phyloP scores from a whole-genome alignment of 2,888 invertebrate genomes.

The Monopis laevigella region DNA sequence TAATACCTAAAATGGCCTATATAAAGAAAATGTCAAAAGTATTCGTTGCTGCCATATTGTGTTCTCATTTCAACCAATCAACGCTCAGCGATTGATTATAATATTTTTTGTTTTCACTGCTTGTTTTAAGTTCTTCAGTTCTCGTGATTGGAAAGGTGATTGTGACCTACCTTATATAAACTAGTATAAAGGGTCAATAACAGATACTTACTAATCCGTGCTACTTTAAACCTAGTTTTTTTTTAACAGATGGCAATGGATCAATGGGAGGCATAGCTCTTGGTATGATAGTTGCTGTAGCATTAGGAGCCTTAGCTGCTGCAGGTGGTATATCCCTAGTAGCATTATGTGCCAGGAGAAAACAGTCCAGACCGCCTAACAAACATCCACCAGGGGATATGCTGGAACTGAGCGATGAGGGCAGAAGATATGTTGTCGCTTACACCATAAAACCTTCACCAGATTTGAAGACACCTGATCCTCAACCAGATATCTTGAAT shows the following conservation, averaged over 20 bases:
- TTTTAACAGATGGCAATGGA: slow-evolving; percentile 69
- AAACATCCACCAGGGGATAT: slow-evolving; percentile 52
- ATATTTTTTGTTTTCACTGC: no score
- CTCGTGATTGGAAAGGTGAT: no score
- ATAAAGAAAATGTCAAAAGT: no score
- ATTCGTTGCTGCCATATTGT: no score
- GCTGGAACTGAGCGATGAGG: slow-evolving; percentile 79
- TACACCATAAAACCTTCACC: slow-evolving; percentile 81
- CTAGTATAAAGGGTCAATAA: no score
- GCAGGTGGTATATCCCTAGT: slow-evolving; percentile 41
- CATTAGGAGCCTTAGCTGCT: slow-evolving; percentile 40
- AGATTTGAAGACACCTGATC: slow-evolving; percentile 66
- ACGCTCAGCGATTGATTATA: no score
- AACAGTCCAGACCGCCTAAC: slow-evolving; percentile 46
- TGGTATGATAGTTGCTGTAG: slow-evolving; percentile 65
- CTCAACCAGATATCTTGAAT: slow-evolving; percentile 83
- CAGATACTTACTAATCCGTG: no score
- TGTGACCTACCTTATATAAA: no score
- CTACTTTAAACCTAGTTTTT: no score
- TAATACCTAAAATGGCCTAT: no score
- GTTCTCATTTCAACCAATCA: no score
- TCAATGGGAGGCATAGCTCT: slow-evolving; percentile 77
- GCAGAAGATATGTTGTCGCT: slow-evolving; percentile 85
- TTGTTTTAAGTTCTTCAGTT: no score
- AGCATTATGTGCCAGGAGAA: slow-evolving; percentile 40